These are phyloP conservation scores for Lates calcarifer DNA, from an alignment of 2,113 vertebrate species.

Conservation along the genomic window DNA sequence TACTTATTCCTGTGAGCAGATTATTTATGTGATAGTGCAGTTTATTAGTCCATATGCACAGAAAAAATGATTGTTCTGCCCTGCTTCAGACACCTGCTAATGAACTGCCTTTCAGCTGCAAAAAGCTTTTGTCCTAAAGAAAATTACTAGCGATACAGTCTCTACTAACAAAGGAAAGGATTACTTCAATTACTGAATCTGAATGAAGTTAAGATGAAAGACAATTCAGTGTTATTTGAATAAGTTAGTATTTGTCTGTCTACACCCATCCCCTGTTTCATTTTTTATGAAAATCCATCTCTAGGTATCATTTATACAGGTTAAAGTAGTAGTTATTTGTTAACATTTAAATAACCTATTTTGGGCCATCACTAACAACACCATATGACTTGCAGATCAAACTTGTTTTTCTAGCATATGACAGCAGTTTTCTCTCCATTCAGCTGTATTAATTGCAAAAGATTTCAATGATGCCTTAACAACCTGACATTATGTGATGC, in stretches of 20 bases:
- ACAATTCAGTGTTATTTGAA: neutral
- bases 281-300: neutral
- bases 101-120: too few relatives aligned
- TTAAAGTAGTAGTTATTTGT: neutral
- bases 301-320: neutral
- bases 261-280: neutral
- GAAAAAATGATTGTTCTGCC: too few relatives aligned
- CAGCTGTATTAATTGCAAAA: conserved; percentile 24
- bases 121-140: too few relatives aligned
- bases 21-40: neutral
- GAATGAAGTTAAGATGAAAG: neutral
- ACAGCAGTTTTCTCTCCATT: conserved; percentile 27
- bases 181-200: neutral
- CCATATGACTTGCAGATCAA: neutral
- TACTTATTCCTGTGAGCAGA: neutral
- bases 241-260: neutral
- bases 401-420: neutral
- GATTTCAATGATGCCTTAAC: conserved; percentile 37
- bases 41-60: too few relatives aligned
- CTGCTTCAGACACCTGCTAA: neutral
- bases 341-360: neutral
- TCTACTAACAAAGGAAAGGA: neutral
- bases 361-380: neutral
- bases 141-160: too few relatives aligned
- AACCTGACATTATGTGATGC: conserved; percentile 58